Evolutionary conservation across 1,140 invertebrate genomes (phyloP).

Genomic region (Chironomus striatipennis): DNA sequence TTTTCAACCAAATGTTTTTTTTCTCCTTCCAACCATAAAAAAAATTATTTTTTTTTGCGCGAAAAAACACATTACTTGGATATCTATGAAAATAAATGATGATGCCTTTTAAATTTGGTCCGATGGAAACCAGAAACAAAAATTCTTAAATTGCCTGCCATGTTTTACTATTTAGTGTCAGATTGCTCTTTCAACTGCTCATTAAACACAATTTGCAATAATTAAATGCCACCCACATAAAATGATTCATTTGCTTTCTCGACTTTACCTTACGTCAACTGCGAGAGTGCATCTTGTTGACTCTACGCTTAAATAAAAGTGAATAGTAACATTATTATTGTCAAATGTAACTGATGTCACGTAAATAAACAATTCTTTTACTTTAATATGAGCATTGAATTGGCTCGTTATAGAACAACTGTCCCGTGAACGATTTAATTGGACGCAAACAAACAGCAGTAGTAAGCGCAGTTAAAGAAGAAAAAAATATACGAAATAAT

Average conservation of each 20-base stretch:
- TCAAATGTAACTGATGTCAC: not conserved
- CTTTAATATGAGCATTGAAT: slow-evolving; percentile 1
- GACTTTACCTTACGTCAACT: not conserved
- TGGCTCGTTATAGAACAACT: not conserved
- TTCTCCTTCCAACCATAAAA: not conserved
- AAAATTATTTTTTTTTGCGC: not conserved
- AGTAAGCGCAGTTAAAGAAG: too few species aligned
- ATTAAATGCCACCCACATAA: not conserved
- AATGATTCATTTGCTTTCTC: not conserved
- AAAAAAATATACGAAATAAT: not conserved
- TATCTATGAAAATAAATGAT: slow-evolving; percentile 10
- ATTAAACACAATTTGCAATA: slow-evolving; percentile 9
- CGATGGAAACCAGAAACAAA: slow-evolving; percentile 11
- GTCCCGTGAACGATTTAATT: not conserved
- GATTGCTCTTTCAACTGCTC: slow-evolving; percentile 2
- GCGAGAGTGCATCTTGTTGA: too few species aligned
- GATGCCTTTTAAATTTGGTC: slow-evolving; percentile 6
- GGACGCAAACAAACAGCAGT: not conserved
- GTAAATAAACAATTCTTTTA: not conserved
- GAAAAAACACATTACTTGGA: not conserved
- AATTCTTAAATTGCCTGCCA: not conserved
- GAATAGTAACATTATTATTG: too few species aligned
- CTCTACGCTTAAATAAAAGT: too few species aligned
- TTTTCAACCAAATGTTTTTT: not conserved
- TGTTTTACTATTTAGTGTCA: not conserved